Evolutionary conservation across 2,797 vertebrate species (phyloP).

Genomic region (Rallus crepitans): DNA sequence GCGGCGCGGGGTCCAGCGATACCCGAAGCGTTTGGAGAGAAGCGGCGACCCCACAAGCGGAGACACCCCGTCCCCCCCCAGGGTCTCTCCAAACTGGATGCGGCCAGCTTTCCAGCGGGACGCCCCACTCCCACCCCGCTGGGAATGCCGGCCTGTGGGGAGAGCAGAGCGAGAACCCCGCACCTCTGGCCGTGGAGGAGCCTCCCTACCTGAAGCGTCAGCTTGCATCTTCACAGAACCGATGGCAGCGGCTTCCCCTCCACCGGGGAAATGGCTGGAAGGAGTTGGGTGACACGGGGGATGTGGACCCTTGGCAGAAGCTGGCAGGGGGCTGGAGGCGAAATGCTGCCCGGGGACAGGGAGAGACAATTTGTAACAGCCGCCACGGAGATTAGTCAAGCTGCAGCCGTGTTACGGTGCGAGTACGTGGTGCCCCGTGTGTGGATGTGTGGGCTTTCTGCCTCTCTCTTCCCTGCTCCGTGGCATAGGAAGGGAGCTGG

Average conservation of each 20-base stretch:
- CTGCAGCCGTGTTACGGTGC: neutral
- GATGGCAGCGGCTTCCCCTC: too few species aligned
- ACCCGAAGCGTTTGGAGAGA: neutral
- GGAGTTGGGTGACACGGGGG: neutral
- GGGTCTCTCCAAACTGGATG: neutral
- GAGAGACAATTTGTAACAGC: neutral
- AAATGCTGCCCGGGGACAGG: neutral
- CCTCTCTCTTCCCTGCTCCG: neutral
- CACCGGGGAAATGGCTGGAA: neutral
- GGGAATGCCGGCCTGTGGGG: neutral
- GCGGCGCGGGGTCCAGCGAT: accelerated
- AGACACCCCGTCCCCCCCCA: neutral
- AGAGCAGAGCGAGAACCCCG: neutral
- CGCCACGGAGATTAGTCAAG: neutral
- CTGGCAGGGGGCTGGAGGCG: accelerated
- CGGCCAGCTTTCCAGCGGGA: neutral
- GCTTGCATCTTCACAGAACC: neutral
- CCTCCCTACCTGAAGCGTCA: neutral
- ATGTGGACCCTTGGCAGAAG: neutral
- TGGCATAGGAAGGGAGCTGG: neutral
- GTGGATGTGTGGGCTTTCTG: neutral
- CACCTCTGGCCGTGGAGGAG: neutral
- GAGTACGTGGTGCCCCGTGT: accelerated
- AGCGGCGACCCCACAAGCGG: accelerated
- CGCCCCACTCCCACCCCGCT: neutral